phyloP scores from a whole-genome alignment of 2,113 vertebrate genomes.

The Herpetotheres cachinnans region DNA sequence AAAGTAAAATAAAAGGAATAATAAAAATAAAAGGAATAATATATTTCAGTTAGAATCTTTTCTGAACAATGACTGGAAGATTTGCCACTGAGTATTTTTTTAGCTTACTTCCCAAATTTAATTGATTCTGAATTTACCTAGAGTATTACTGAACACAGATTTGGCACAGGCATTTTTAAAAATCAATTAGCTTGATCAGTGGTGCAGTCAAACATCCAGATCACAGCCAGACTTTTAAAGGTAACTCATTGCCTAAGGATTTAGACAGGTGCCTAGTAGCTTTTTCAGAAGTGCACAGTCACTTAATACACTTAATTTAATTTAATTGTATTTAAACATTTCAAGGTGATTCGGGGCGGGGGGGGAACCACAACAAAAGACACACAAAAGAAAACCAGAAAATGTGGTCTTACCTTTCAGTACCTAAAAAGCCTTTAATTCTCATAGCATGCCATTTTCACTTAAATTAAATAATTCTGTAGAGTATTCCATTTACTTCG shows the following conservation, averaged over 20 bases:
- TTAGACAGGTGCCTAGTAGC: not conserved
- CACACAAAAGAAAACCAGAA: not conserved
- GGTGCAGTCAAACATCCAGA: not conserved
- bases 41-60: not conserved
- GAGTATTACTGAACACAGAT: not conserved
- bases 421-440: not conserved
- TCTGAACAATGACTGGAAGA: not conserved
- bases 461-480: not conserved
- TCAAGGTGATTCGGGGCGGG: not conserved
- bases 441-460: not conserved
- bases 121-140: not conserved
- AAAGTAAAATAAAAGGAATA: not conserved
- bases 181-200: not conserved
- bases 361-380: not conserved
- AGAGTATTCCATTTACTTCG: not conserved
- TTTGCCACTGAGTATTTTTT: not conserved
- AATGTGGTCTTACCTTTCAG: not conserved
- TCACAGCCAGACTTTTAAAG: not conserved
- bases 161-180: not conserved
- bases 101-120: not conserved
- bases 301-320: not conserved
- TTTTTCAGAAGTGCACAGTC: not conserved
- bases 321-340: not conserved
- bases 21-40: not conserved
- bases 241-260: not conserved